These are phyloP conservation scores for Dryobates pubescens DNA, from an alignment of 2,797 vertebrate species.

Conservation along the genomic window DNA sequence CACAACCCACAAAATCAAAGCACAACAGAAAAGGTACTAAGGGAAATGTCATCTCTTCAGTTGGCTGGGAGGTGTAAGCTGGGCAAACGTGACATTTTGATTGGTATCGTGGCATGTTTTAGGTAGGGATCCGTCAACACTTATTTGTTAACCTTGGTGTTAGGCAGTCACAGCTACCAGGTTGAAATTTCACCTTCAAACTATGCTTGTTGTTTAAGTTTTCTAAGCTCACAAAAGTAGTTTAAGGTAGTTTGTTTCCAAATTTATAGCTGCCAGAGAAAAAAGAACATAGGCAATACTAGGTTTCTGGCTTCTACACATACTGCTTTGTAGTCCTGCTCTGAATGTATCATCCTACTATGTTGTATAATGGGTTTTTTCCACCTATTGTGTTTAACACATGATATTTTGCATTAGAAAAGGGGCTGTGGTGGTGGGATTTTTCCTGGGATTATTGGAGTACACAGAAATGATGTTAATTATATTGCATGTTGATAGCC, in stretches of 20 bases:
- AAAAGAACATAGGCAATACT: not conserved
- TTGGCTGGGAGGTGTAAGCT: not conserved
- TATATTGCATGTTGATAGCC: not conserved
- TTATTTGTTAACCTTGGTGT: slow-evolving; percentile 7
- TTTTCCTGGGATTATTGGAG: not conserved
- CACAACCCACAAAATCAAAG: not conserved
- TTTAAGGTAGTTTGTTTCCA: not conserved
- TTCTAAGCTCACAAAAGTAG: not conserved
- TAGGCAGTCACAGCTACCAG: not conserved
- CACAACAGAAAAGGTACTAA: not conserved
- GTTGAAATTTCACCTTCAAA: not conserved
- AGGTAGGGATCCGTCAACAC: not conserved
- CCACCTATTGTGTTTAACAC: not conserved
- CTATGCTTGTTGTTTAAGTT: not conserved
- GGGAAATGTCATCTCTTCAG: not conserved
- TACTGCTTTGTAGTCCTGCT: not conserved
- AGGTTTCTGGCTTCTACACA: not conserved
- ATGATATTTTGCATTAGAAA: not conserved
- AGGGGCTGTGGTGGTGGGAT: not conserved
- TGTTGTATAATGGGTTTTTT: not conserved
- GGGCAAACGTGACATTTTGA: not conserved
- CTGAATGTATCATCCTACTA: not conserved
- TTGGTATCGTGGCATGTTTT: not conserved
- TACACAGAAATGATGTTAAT: not conserved
- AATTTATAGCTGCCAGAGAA: not conserved